Evolutionary conservation across 2,797 vertebrate species (phyloP), one percentile per base, ranked within the genome.

Genomic region (Botia almorhae): DNA sequence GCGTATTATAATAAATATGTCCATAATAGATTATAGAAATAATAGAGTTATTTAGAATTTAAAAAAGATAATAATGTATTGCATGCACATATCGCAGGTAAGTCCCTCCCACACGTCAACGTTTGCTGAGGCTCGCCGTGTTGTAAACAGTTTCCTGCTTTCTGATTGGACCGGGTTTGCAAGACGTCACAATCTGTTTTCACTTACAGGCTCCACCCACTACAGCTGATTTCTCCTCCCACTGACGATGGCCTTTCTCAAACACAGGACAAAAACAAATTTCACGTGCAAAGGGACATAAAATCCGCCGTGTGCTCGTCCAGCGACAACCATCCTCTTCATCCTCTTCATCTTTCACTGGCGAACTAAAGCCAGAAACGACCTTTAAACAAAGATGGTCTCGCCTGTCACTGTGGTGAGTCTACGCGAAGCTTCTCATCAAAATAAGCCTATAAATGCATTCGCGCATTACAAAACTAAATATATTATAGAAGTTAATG

Each of bases 321-420:
- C 16, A 16, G 11, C 26, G 4, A 43, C 68, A 4, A 7, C 2
- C 36, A 39, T 39, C 36, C n/a, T 4, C 36, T 23, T n/a, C 4
- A 11, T 61, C 48, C 39, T n/a, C 7, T 43, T 70, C 51, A 14
- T 74, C 12, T 53, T 19, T 39, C 74, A 0, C 55, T 13, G 13
- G 19, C 29, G 0, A 7, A 55, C 26, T 19, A 36, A 5, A 58
- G 43, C 23, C 50, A 65, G 43, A 7, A 39, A 46, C 63, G 26
- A 81, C 72, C 64, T 60, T 71, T 75, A 70, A 76, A 83, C 81
- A 85, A 91, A 78, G 36, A 95, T 95, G 94, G 94, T 95, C 81
- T 95, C 94, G 68, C 94, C 94, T 55, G 94, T 93, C 11, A 93
- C 94, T 39, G 94, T 95, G 90, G 94, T 95, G 83, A 93, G 94